A percentile compares a stretch with the other conserved stretches of the same genome.
These are phyloP conservation scores for Paracyclopina nana DNA, from an alignment of 1,140 invertebrate species.

Conservation along the genomic window DNA sequence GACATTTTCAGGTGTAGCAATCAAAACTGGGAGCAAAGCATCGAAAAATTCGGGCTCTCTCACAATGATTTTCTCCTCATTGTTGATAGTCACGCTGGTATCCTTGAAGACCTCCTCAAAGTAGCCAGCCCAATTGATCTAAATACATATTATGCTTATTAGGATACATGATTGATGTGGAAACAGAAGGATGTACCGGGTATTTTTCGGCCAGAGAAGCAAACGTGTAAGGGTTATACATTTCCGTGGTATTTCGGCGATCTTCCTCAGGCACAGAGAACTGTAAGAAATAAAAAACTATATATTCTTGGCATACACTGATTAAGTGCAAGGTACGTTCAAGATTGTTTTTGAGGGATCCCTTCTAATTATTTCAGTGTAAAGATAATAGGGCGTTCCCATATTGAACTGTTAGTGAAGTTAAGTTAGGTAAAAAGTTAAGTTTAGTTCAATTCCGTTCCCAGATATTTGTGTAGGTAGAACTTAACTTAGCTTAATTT, in stretches of 20 bases:
- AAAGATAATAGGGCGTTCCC: too few species aligned
- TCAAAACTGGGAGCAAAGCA: background rate
- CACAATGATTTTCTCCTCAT: background rate
- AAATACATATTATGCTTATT: background rate
- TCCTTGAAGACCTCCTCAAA: background rate
- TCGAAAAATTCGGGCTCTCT: background rate
- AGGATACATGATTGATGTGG: background rate
- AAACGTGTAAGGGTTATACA: conserved; percentile 9
- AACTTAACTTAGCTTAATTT: too few species aligned
- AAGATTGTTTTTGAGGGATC: too few species aligned
- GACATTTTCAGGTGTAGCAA: background rate
- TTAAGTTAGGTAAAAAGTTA: too few species aligned
- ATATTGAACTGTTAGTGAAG: too few species aligned
- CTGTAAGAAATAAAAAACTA: too few species aligned
- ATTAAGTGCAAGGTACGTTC: too few species aligned
- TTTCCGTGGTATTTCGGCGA: conserved; percentile 8
- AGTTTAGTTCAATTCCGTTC: too few species aligned
- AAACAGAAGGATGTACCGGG: background rate
- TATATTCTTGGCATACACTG: too few species aligned
- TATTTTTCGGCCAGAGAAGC: background rate
- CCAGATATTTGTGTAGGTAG: too few species aligned
- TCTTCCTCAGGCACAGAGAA: too few species aligned
- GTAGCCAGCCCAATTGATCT: background rate
- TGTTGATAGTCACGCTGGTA: background rate
- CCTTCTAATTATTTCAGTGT: too few species aligned